These are phyloP conservation scores for Stenopsyche tienmushanensis DNA, from an alignment of 1,140 invertebrate species.

Conservation along the genomic window DNA sequence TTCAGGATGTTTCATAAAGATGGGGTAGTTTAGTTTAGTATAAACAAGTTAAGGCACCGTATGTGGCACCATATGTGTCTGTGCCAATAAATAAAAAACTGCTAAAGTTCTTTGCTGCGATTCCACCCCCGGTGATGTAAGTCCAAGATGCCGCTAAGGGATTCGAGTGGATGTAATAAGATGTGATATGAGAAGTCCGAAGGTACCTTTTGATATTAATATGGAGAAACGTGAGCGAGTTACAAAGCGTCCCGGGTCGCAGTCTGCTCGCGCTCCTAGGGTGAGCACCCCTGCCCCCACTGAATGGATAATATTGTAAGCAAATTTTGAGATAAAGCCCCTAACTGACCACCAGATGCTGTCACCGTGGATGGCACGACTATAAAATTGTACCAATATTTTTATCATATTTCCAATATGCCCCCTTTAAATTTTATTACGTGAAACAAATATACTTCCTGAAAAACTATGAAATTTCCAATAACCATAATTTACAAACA, in stretches of 20 bases:
- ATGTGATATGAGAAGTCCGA: slow-evolving; percentile 40
- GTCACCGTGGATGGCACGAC: slow-evolving; percentile 8
- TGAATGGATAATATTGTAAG: slow-evolving; percentile 40
- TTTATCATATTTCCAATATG: too few relatives aligned
- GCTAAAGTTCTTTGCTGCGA: slow-evolving; percentile 11
- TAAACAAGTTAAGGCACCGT: neutral
- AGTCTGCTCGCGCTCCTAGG: neutral
- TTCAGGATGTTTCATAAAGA: neutral
- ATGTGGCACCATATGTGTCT: neutral
- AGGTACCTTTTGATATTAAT: slow-evolving; percentile 39
- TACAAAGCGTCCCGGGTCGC: slow-evolving; percentile 14
- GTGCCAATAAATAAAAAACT: slow-evolving; percentile 18
- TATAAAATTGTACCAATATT: slow-evolving; percentile 17
- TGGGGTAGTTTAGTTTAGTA: neutral
- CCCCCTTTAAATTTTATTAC: too few relatives aligned
- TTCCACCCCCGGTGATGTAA: slow-evolving; percentile 16
- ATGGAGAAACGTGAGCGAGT: slow-evolving; percentile 37
- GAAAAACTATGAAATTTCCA: too few relatives aligned
- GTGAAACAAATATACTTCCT: too few relatives aligned
- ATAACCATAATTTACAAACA: too few relatives aligned
- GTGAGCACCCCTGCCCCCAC: slow-evolving; percentile 23
- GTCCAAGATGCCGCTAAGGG: slow-evolving; percentile 14
- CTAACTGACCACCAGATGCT: slow-evolving; percentile 38
- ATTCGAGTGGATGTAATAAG: slow-evolving; percentile 34
- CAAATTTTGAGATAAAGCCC: slow-evolving; percentile 41